Base-by-base conservation (phyloP, 1,140 invertebrate genomes). In the Caenorhabditis briggsae region DNA sequence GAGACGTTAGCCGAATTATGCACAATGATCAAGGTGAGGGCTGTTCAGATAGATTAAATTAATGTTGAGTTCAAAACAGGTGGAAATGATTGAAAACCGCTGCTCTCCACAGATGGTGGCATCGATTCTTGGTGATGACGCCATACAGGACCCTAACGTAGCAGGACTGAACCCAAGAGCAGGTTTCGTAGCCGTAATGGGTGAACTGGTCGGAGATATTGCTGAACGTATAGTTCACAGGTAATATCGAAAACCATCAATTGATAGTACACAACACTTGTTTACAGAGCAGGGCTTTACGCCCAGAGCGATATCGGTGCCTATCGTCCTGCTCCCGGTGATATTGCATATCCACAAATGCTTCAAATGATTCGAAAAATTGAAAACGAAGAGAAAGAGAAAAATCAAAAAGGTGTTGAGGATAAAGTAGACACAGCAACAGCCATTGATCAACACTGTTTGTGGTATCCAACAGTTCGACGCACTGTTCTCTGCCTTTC, bases 381-480 rank as follows among this genome's bases (percentile, higher is more conserved):
- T 50, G 88, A 92, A 59, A 70, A 82, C 50, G 82, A 83, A 6
- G 25, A 61, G 18, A 83, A 61, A 46, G 82, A 82, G n/a, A 8
- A 58, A 58, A 25, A 56, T 53, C 20, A 82, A 11, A 23, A 82
- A 18, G 48, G 25, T 5, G 14, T n/a, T n/a, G 56, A 41, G 23
- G 41, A 14, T 5, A 55, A 41, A 41, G 20, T 2, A 7, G 14
- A 25, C 3, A 5, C 82, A 0, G 41, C 82, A 58, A 83, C 82
- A 18, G 55, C 82, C 5, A 56, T 61, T n/a, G 82, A 61, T 41
- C 82, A 83, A 48, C 98, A 99, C 93, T 98, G 97, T 0, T 98
- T 99, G 97, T 99, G 98, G 98, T 99, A 98, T 94, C 98, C 98
- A 0, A 97, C 96, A 0, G 96, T 99, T 0, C 94, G 97, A 18